phyloP scores from a whole-genome alignment of 1,140 invertebrate genomes.

The Bombyx mandarina region DNA sequence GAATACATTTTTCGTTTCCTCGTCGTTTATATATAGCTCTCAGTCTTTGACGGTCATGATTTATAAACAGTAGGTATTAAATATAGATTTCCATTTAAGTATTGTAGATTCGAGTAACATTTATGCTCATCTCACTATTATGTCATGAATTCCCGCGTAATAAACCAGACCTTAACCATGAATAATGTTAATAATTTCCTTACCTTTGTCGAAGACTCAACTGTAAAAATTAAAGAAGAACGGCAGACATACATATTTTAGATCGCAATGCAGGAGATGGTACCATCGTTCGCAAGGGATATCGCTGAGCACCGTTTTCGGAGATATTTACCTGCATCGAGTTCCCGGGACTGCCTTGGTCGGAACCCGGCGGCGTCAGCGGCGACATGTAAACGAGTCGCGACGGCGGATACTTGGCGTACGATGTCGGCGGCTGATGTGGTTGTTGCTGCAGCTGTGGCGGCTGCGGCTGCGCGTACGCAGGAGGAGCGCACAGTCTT shows the following conservation, averaged over 20 bases:
- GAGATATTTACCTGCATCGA: slow-evolving; percentile 61
- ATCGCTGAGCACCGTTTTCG: slow-evolving; percentile 12
- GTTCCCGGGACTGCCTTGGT: slow-evolving; percentile 83
- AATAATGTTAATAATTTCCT: no score
- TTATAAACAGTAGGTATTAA: no score
- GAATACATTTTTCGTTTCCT: slow-evolving; percentile 9
- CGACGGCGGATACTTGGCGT: slow-evolving; percentile 58
- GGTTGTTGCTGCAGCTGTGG: slow-evolving; percentile 40
- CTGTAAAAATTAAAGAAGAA: slow-evolving; percentile 1
- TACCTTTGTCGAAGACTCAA: not conserved
- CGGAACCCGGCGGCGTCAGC: slow-evolving; percentile 85
- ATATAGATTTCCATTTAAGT: no score
- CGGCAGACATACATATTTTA: not conserved
- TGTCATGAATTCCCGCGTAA: no score
- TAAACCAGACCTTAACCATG: no score
- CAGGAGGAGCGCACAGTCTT: slow-evolving; percentile 66
- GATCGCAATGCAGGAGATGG: slow-evolving; percentile 72
- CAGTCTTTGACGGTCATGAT: no score
- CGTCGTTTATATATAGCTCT: not conserved
- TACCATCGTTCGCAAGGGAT: slow-evolving; percentile 71
- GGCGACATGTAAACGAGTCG: slow-evolving; percentile 83
- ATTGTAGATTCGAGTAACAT: no score
- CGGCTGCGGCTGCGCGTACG: slow-evolving; percentile 65
- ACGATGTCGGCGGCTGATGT: slow-evolving; percentile 48
- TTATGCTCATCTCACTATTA: no score